Percentiles rank a stretch among this genome's conserved stretches.
Evolutionary conservation across 2,888 invertebrate genomes (phyloP).

Genomic region (Pterostichus niger): DNA sequence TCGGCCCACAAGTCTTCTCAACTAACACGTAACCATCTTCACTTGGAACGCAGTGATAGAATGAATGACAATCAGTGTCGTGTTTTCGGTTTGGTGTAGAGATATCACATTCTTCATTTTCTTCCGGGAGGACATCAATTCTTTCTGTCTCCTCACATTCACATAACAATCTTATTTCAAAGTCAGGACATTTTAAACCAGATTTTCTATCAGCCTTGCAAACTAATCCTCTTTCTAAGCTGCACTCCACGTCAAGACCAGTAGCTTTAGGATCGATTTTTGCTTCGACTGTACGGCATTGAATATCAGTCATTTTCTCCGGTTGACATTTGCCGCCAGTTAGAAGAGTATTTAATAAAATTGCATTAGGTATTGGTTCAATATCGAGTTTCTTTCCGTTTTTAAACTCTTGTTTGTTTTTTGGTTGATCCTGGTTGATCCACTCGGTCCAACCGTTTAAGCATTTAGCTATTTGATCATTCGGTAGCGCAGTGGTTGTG

Average conservation of each 20-base stretch:
- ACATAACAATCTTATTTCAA: slow-evolving; percentile 90
- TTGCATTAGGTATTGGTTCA: slow-evolving; percentile 80
- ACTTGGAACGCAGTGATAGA: slow-evolving; percentile 83
- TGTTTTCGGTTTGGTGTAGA: slow-evolving; percentile 81
- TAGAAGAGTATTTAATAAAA: slow-evolving; percentile 68
- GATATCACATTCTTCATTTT: slow-evolving; percentile 74
- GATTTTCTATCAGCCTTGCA: slow-evolving; percentile 78
- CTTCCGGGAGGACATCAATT: slow-evolving; percentile 47
- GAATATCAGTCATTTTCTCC: slow-evolving; percentile 84
- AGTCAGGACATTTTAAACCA: slow-evolving; percentile 84
- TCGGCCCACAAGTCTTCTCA: slow-evolving; percentile 83
- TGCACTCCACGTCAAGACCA: slow-evolving; percentile 87
- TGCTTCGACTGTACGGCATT: slow-evolving; percentile 85
- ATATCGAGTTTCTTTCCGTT: slow-evolving; percentile 77
- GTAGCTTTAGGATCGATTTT: slow-evolving; percentile 84
- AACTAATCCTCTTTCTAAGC: slow-evolving; percentile 85
- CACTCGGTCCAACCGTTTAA: slow-evolving; percentile 88
- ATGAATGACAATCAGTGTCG: slow-evolving; percentile 84
- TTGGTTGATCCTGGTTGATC: slow-evolving; percentile 82
- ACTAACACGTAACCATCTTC: slow-evolving; percentile 75
- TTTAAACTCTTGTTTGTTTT: slow-evolving; percentile 70
- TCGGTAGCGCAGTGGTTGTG: not conserved
- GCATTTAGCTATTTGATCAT: slow-evolving; percentile 76
- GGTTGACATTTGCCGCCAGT: slow-evolving; percentile 80
- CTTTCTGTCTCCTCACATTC: slow-evolving; percentile 76